Evolutionary conservation across 2,888 invertebrate genomes (phyloP), one percentile per base, ranked within the genome.

Genomic region (Cenopis cana): DNA sequence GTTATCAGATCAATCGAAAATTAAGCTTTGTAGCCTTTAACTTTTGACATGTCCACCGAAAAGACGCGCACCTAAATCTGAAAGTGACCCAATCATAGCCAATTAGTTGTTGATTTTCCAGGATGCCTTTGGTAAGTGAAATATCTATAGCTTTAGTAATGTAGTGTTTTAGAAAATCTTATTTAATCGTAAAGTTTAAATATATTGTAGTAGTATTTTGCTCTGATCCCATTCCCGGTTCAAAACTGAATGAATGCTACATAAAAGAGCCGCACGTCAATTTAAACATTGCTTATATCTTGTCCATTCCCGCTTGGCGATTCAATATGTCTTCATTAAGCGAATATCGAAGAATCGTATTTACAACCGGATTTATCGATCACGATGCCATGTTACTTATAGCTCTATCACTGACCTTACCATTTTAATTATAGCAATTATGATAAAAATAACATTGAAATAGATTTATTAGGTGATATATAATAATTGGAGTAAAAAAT

Each of bases 321-420:
- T 91, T 92, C 93, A 93, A 93, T 93, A 93, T 93, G 93, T 93
- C 93, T 93, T 93, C 93, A 93, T 93, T 93, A 93, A 90, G 89
- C 79, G 90, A 88, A 89, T 88, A 89, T 90, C 90, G 88, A 87
- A 88, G 88, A 88, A 88, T 87, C 88, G 87, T 84, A 88, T 90
- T 88, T 85, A 85, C 85, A 86, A 88, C 82, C 86, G 88, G 90
- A 90, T 88, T 89, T 83, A 84, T 88, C 87, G 82, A 90, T 92
- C 92, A 91, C 91, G 91, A 86, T 91, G 85, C 87, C 86, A 86
- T 89, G 82, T 81, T 85, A 85, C 84, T 89, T 88, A 90, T 88
- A 84, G 80, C 81, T 79, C 77, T 78, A 78, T 77, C 78, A 80
- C 83, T 84, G 82, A 82, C 84, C 82, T 84, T 81, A 82, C 81